Evolutionary conservation across 2,113 vertebrate species (phyloP), one percentile per base, ranked within the genome.

Genomic region (Dasypus novemcinctus): DNA sequence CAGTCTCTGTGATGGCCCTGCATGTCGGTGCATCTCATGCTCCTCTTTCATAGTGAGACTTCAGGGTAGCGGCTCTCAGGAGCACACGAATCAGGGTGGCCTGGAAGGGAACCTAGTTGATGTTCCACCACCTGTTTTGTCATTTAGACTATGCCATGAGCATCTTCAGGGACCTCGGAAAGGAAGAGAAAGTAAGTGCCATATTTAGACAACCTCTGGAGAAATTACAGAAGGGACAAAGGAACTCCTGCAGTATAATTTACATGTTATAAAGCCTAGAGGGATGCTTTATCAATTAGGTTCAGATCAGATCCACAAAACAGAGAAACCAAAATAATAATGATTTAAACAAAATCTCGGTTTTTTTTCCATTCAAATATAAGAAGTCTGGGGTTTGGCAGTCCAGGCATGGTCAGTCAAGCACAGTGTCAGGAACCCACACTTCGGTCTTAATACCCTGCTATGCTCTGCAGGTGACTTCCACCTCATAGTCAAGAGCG

Each of bases 331-430:
- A 78, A 95, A 80, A 36, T 76, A 61, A 59, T 1, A 21, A 4
- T 69, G n/a, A 76, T 86, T 84, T 68, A 78, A 69, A 63, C 27
- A 93, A 92, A 91, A 85, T 41, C 84, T 17, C 86, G 84, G 78
- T 63, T 17, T 61, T 12, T 66, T 87, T 93, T 82, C 46, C 43
- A 71, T 95, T 78, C 29, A 87, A 52, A 72, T 64, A 31, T 72
- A 61, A 63, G 9, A 91, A 43, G 8, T 38, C 36, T 88, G 63
- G n/a, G 83, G 52, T 27, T 81, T 72, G 69, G 33, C 6, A 27
- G 49, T 79, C 7, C 21, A 61, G 66, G 59, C 57, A 15, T 61
- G 49, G 13, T 66, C 2, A 36, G 33, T 80, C 14, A 31, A 12
- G 20, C 18, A 49, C 52, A 76, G 41, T 36, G 18, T 41, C 31